Evolutionary conservation across 2,888 invertebrate genomes (phyloP).

Genomic region (Ormyrus thymus): DNA sequence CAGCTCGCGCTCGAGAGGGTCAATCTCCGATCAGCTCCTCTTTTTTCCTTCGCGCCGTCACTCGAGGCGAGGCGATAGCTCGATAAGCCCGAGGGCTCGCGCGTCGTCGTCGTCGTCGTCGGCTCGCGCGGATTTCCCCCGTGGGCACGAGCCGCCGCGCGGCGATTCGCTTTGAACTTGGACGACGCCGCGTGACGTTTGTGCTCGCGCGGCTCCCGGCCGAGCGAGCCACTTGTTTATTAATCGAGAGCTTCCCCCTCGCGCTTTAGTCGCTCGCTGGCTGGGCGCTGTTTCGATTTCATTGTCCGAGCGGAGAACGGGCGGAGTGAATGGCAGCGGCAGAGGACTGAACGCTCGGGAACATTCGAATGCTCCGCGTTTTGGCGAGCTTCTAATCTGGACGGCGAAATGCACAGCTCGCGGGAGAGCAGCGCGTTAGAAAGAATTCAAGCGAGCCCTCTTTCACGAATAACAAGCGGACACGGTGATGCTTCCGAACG

Average conservation of each 20-base stretch:
- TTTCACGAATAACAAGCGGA: neutral
- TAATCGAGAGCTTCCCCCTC: neutral
- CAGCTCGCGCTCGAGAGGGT: too few relatives aligned
- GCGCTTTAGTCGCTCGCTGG: too few relatives aligned
- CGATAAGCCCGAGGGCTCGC: slow-evolving; percentile 32
- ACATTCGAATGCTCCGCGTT: too few relatives aligned
- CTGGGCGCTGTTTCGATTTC: too few relatives aligned
- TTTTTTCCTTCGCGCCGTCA: slow-evolving; percentile 27
- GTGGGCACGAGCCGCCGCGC: slow-evolving; percentile 11
- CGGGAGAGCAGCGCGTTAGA: too few relatives aligned
- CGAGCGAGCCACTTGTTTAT: neutral
- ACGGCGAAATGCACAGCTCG: too few relatives aligned
- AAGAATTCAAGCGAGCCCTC: slow-evolving; percentile 9
- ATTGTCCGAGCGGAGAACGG: too few relatives aligned
- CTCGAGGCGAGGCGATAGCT: slow-evolving; percentile 11
- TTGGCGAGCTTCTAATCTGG: too few relatives aligned
- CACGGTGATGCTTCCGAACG: slow-evolving; percentile 11
- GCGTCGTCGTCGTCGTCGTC: slow-evolving; percentile 22
- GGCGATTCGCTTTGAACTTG: slow-evolving; percentile 41
- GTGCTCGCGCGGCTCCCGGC: neutral
- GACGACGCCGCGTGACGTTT: slow-evolving; percentile 1
- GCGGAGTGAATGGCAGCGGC: too few relatives aligned
- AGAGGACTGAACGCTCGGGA: too few relatives aligned
- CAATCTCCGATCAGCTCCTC: neutral
- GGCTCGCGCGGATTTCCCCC: slow-evolving; percentile 33